Evolutionary conservation across 2,113 vertebrate genomes (phyloP).

Genomic region (Ameiurus melas): DNA sequence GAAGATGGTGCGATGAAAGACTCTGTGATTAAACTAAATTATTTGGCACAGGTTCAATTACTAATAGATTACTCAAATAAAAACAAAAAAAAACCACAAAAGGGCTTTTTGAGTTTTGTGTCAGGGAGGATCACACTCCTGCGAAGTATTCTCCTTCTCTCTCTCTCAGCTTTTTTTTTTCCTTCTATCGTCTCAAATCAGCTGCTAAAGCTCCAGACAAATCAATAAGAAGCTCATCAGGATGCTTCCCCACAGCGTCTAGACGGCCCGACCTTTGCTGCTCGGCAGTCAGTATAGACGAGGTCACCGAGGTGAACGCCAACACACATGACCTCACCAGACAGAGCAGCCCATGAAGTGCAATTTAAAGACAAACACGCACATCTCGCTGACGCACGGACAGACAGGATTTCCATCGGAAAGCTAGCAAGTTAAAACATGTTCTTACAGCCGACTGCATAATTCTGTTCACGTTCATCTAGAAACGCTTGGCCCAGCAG

Average conservation of each 20-base stretch:
- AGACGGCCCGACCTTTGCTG: slow-evolving; percentile 50
- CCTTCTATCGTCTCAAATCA: slow-evolving; percentile 36
- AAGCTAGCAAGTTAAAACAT: neutral
- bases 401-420: too few species aligned
- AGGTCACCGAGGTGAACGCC: slow-evolving; percentile 46
- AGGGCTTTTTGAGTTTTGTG: neutral
- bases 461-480: neutral
- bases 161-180: neutral
- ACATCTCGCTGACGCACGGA: neutral
- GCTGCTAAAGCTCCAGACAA: slow-evolving; percentile 49
- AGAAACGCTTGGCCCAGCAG: neutral
- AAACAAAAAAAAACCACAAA: neutral
- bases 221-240: slow-evolving; percentile 48
- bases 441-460: neutral
- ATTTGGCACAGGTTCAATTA: neutral
- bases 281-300: slow-evolving; percentile 38
- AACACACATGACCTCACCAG: slow-evolving; percentile 34
- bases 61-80: neutral
- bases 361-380: neutral
- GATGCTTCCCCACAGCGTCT: slow-evolving; percentile 44
- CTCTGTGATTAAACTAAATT: neutral
- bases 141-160: neutral
- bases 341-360: neutral
- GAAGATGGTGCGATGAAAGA: neutral
- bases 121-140: slow-evolving; percentile 15